Evolutionary conservation across 2,888 invertebrate genomes (phyloP), one percentile per base, ranked within the genome.

Genomic region (Xestia rhomboidea): DNA sequence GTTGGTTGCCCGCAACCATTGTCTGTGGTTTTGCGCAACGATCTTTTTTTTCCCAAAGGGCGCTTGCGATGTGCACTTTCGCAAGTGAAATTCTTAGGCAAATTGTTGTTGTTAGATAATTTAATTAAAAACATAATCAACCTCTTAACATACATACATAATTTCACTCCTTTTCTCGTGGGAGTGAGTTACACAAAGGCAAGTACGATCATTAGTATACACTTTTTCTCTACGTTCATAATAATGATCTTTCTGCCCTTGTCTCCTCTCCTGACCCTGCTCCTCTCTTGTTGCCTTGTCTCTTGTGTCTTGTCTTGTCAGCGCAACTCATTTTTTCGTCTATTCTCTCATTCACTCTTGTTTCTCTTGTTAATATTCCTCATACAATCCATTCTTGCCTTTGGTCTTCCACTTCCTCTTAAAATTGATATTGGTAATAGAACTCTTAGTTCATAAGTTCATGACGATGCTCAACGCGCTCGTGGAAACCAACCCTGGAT

Each of bases 11-110:
- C 7, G 49, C 71, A 68, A 71, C 75, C 62, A 85, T 88, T 88
- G 85, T 88, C 38, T 83, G 85, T 51, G 68, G 70, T 72, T 87
- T 88, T 87, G 73, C 79, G 83, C 77, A 88, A 88, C 63, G 24
- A 1, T 7, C n/a, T 8, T 64, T 11, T 64, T 86, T 83, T 81
- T 84, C 83, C 60, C 83, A 83, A 88, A 87, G 82, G 83, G 85
- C 78, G 46, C 38, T 82, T 85, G 78, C 76, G 66, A 80, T 83
- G 76, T 80, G 8, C 64, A 76, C 80, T 81, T 80, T 87, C 79
- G 78, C 74, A 83, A 88, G 68, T 79, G 78, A 87, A 84, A 86
- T 86, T 84, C 77, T 84, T 77, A 30, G 2, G 63, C 44, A 41
- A 70, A 75, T 18, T 68, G 44, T 76, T 72, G 11, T 62, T 46